Evolutionary conservation across 2,113 vertebrate genomes (phyloP).

Genomic region (Xenopus tropicalis): DNA sequence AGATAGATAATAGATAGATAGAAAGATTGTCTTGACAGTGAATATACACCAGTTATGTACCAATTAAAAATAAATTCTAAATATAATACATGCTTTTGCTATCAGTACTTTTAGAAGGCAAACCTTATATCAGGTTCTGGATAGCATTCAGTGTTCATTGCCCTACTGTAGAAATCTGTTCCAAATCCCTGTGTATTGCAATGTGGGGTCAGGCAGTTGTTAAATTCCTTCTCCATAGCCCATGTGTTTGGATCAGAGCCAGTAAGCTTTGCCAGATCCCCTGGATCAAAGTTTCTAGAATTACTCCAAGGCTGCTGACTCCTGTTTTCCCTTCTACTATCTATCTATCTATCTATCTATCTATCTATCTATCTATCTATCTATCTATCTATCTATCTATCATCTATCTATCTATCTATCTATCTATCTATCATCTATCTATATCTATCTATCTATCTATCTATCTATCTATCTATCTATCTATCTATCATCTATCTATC

Average conservation of each 20-base stretch:
- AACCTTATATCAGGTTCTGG: neutral
- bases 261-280: neutral
- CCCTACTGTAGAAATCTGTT: neutral
- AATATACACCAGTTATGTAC: too few species aligned
- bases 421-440: neutral
- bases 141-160: neutral
- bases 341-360: constrained; percentile 10
- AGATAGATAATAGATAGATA: neutral
- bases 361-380: constrained; percentile 23
- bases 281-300: constrained; percentile 12
- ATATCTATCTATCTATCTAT: too few species aligned
- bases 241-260: constrained; percentile 22
- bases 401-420: neutral
- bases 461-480: too few species aligned
- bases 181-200: constrained; percentile 10
- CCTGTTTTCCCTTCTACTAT: neutral
- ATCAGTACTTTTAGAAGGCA: too few species aligned
- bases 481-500: too few species aligned
- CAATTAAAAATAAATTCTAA: neutral
- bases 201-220: constrained; percentile 2
- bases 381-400: neutral
- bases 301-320: neutral
- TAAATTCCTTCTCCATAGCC: constrained; percentile 6
- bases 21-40: neutral
- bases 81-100: neutral